Evolutionary conservation across 2,888 invertebrate genomes (phyloP).

Genomic region (Malachius bipustulatus): DNA sequence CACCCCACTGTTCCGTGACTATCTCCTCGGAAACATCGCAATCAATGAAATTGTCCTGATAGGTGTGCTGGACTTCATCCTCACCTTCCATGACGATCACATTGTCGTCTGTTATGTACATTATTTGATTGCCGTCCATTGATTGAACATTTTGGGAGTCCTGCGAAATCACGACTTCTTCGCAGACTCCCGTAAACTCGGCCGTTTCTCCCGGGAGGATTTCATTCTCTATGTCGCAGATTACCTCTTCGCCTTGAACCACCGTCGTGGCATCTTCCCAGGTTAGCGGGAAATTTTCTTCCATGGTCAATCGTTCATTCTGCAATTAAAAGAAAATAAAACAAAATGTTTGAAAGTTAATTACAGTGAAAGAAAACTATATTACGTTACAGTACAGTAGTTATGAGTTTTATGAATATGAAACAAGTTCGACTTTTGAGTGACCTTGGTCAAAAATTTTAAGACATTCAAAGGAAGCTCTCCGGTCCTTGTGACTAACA

Average conservation of each 20-base stretch:
- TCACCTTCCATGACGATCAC: conserved; percentile 33
- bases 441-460: too few relatives aligned
- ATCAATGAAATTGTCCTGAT: conserved; percentile 31
- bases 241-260: conserved; percentile 40
- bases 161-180: conserved; percentile 10
- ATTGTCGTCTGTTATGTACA: conserved; percentile 34
- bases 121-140: conserved; percentile 24
- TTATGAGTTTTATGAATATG: too few relatives aligned
- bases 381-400: too few relatives aligned
- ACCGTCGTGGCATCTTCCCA: conserved; percentile 35
- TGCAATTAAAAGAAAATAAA: too few relatives aligned
- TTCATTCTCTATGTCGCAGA: conserved; percentile 41
- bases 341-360: too few relatives aligned
- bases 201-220: conserved; percentile 30
- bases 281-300: conserved; percentile 32
- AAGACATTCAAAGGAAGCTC: too few relatives aligned
- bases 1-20: conserved; percentile 72
- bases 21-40: conserved; percentile 46
- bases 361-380: too few relatives aligned
- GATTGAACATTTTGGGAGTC: conserved; percentile 15
- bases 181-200: conserved; percentile 36
- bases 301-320: conserved; percentile 25
- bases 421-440: too few relatives aligned
- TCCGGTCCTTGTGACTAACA: too few relatives aligned
- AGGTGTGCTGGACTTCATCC: conserved; percentile 15